A percentile compares a stretch with the other conserved stretches of the same genome.
These are phyloP conservation scores for Alsophila aescularia DNA, from an alignment of 2,888 invertebrate species.

Conservation along the genomic window DNA sequence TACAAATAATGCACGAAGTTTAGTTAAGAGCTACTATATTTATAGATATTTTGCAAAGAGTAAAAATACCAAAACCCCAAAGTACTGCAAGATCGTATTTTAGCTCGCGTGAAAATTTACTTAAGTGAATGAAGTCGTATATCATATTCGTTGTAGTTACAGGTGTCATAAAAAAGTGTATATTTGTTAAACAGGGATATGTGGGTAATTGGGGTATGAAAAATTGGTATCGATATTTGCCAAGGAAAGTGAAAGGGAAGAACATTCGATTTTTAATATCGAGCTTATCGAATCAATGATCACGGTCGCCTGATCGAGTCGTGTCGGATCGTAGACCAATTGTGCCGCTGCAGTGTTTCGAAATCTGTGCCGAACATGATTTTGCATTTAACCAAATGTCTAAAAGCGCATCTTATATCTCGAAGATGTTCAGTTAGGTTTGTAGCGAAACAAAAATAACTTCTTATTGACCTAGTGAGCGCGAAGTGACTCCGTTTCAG, in stretches of 20 bases:
- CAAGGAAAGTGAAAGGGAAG: slow-evolving; percentile 55
- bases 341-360: slow-evolving; percentile 39
- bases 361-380: slow-evolving; percentile 30
- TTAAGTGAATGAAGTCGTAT: background rate
- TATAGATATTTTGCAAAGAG: background rate
- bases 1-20: background rate
- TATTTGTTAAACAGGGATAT: background rate
- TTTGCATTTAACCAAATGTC: slow-evolving; percentile 4
- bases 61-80: background rate
- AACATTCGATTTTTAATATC: slow-evolving; percentile 42
- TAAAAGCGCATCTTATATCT: background rate
- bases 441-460: no score
- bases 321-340: slow-evolving; percentile 44
- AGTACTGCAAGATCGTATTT: background rate
- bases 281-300: slow-evolving; percentile 57
- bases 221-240: slow-evolving; percentile 1
- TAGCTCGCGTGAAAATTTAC: background rate
- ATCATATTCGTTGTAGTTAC: no score
- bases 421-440: background rate
- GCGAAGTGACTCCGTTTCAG: no score
- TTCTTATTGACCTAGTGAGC: no score
- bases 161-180: no score
- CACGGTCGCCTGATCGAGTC: slow-evolving; percentile 49
- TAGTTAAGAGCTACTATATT: background rate
- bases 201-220: slow-evolving; percentile 6